Evolutionary conservation across 2,888 invertebrate species (phyloP).

Genomic region (Cyclophora albipunctata): DNA sequence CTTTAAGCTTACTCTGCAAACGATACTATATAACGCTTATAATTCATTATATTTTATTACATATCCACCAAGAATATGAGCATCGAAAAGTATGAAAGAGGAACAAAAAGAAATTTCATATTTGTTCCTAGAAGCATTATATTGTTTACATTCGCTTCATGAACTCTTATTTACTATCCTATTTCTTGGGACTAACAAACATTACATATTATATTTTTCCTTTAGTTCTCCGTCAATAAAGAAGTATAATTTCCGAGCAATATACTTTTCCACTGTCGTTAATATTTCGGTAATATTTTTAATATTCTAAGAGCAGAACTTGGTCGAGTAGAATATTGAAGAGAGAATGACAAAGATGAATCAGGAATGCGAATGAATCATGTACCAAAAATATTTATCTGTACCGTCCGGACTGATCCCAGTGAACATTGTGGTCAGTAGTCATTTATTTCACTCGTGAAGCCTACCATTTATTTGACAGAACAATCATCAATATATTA

Average conservation of each 20-base stretch:
- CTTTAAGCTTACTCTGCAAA: too few relatives aligned
- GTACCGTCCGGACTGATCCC: neutral
- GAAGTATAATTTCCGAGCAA: too few relatives aligned
- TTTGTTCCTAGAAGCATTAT: conserved; percentile 30
- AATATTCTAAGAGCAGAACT: too few relatives aligned
- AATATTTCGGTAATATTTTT: too few relatives aligned
- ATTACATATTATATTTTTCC: neutral
- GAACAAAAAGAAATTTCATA: conserved; percentile 5
- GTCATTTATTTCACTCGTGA: too few relatives aligned
- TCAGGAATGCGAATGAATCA: neutral
- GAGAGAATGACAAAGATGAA: neutral
- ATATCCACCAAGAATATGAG: too few relatives aligned
- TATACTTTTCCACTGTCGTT: too few relatives aligned
- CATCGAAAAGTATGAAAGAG: too few relatives aligned
- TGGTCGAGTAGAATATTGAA: neutral
- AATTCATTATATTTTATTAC: too few relatives aligned
- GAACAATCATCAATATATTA: conserved; percentile 57
- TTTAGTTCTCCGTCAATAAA: too few relatives aligned
- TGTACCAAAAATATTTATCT: neutral
- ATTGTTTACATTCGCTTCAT: conserved; percentile 29
- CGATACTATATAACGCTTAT: too few relatives aligned
- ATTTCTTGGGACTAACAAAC: conserved; percentile 33
- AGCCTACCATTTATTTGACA: conserved; percentile 27
- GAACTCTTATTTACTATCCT: conserved; percentile 41
- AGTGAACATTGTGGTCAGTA: too few relatives aligned